Percentiles rank a stretch among this genome's conserved stretches.
phyloP scores from a whole-genome alignment of 2,113 vertebrate genomes.

The Podarcis raffonei region DNA sequence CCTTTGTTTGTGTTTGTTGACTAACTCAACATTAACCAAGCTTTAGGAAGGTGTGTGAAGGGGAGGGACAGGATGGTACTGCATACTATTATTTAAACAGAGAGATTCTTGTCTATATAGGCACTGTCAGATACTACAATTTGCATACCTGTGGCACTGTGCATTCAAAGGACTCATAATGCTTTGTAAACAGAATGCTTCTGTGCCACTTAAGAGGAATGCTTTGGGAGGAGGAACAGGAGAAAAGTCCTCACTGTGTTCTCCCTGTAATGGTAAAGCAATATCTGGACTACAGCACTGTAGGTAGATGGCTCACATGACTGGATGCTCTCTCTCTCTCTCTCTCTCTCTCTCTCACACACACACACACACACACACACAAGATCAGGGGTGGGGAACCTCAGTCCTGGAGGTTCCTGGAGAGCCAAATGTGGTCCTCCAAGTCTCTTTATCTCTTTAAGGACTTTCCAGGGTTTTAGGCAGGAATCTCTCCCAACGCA shows the following conservation, averaged over 20 bases:
- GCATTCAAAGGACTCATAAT: background rate
- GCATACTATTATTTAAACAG: background rate
- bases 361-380: no score
- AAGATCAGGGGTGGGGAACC: no score
- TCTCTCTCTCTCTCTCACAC: no score
- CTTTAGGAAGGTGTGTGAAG: background rate
- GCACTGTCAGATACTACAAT: slow-evolving; percentile 22
- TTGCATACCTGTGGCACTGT: background rate
- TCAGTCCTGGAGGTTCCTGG: no score
- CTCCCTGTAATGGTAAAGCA: background rate
- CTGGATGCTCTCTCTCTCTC: background rate
- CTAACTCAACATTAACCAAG: background rate
- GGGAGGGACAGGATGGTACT: background rate
- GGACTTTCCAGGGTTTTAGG: background rate
- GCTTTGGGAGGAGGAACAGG: background rate
- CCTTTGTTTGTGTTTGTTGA: background rate
- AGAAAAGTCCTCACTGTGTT: background rate
- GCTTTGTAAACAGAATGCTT: background rate
- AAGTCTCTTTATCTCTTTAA: no score
- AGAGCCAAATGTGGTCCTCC: no score
- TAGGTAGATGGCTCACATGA: background rate
- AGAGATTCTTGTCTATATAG: background rate
- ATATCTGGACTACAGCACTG: background rate
- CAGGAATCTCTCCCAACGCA: background rate
- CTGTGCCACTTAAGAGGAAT: background rate